Conservation (phyloP, 2,888 invertebrate genomes). For the Caenorhabditis sp. region DNA sequence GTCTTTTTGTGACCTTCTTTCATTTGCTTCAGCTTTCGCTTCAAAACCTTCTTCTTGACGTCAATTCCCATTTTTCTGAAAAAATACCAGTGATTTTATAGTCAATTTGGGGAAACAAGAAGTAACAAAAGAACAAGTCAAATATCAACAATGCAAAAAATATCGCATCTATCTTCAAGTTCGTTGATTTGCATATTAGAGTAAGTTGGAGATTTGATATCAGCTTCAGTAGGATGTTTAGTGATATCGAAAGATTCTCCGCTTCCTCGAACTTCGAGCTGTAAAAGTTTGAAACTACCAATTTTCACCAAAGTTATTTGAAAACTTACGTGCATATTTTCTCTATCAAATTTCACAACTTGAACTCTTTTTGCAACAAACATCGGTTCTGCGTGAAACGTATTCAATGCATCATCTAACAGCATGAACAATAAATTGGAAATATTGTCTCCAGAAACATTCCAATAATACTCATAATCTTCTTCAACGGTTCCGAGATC, state of each 20-base stretch:
- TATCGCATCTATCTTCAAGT: conserved; percentile 76
- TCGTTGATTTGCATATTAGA: conserved; percentile 92
- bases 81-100: conserved; percentile 7
- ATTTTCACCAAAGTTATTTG: too few species aligned
- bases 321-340: conserved; percentile 23
- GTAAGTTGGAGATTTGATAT: conserved; percentile 99
- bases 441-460: conserved; percentile 87
- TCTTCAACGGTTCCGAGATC: conserved; percentile 77
- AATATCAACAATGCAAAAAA: conserved; percentile 98
- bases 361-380: conserved; percentile 63
- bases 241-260: conserved; percentile 90
- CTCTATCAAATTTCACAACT: conserved; percentile 49
- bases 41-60: conserved; percentile 68
- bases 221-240: conserved; percentile 83
- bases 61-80: conserved; percentile 54
- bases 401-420: conserved; percentile 89
- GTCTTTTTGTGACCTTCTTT: conserved; percentile 40
- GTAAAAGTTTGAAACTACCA: conserved; percentile 2
- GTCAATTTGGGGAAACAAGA: not conserved
- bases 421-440: conserved; percentile 88
- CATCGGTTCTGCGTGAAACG: conserved; percentile 80
- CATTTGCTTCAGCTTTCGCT: conserved; percentile 65
- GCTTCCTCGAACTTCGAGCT: conserved; percentile 62
- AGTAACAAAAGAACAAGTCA: conserved; percentile 71
- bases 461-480: conserved; percentile 81